These are phyloP conservation scores for Stramonita haemastoma DNA, from an alignment of 2,888 invertebrate species.

Conservation along the genomic window DNA sequence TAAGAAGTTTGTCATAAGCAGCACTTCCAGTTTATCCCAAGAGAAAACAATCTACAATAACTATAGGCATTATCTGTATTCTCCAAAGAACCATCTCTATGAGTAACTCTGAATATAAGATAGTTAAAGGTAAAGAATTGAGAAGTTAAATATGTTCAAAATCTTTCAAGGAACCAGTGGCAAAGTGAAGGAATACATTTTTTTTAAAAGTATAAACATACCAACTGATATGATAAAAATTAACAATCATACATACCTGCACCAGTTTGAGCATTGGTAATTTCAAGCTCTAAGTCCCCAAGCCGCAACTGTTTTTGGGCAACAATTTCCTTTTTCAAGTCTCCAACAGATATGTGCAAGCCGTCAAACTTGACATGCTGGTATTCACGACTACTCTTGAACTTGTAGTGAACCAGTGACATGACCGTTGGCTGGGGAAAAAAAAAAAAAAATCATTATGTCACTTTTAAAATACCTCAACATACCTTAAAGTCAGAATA, in stretches of 20 bases:
- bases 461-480: background rate
- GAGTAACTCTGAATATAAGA: no score
- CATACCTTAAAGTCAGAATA: no score
- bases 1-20: no score
- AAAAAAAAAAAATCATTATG: background rate
- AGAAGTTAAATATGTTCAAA: no score
- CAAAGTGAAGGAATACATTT: no score
- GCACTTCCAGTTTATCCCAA: no score
- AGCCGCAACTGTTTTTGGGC: conserved; percentile 96
- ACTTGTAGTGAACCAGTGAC: conserved; percentile 98
- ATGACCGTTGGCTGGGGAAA: conserved; percentile 63
- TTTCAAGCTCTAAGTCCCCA: conserved; percentile 95
- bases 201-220: background rate
- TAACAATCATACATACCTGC: conserved; percentile 84
- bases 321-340: conserved; percentile 95
- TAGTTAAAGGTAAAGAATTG: no score
- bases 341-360: conserved; percentile 94
- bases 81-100: no score
- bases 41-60: no score
- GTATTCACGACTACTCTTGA: conserved; percentile 96
- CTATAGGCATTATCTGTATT: no score
- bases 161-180: no score
- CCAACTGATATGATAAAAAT: background rate
- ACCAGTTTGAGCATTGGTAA: conserved; percentile 97
- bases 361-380: conserved; percentile 98